These are phyloP conservation scores for Sylvia atricapilla DNA, from an alignment of 2,113 vertebrate species.

Conservation along the genomic window DNA sequence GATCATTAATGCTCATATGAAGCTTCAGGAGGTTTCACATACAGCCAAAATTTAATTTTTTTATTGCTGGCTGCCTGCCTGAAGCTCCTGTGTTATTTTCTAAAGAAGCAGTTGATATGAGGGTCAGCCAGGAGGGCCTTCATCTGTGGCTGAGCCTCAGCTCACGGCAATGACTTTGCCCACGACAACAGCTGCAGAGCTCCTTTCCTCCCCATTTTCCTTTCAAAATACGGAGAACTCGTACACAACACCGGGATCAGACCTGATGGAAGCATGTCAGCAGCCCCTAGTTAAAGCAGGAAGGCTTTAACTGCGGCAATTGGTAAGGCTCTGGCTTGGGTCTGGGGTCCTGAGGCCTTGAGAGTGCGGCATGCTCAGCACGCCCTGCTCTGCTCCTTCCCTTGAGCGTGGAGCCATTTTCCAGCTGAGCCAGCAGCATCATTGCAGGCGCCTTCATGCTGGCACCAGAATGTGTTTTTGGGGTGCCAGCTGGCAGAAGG, in stretches of 20 bases:
- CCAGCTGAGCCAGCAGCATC: not conserved
- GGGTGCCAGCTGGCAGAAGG: not conserved
- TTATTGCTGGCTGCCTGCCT: not conserved
- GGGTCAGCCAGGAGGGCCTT: not conserved
- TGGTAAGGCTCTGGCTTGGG: not conserved
- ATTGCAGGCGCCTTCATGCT: not conserved
- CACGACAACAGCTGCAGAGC: not conserved
- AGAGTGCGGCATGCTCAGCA: rapidly evolving
- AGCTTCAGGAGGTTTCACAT: not conserved
- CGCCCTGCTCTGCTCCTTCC: not conserved
- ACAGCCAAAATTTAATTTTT: not conserved
- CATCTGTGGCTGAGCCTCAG: rapidly evolving
- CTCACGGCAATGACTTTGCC: not conserved
- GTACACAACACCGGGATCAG: rapidly evolving
- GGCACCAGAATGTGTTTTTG: rapidly evolving
- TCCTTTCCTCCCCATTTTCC: not conserved
- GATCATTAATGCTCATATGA: not conserved
- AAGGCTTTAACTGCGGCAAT: rapidly evolving
- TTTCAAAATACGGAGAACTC: not conserved
- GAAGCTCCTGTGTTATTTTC: not conserved
- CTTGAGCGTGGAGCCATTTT: rapidly evolving
- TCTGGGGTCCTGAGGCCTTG: rapidly evolving
- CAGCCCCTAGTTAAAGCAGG: rapidly evolving
- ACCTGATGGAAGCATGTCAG: not conserved
- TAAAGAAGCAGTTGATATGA: not conserved